phyloP scores from a whole-genome alignment of 2,797 vertebrate species.

The Tenualosa thibaudeaui region DNA sequence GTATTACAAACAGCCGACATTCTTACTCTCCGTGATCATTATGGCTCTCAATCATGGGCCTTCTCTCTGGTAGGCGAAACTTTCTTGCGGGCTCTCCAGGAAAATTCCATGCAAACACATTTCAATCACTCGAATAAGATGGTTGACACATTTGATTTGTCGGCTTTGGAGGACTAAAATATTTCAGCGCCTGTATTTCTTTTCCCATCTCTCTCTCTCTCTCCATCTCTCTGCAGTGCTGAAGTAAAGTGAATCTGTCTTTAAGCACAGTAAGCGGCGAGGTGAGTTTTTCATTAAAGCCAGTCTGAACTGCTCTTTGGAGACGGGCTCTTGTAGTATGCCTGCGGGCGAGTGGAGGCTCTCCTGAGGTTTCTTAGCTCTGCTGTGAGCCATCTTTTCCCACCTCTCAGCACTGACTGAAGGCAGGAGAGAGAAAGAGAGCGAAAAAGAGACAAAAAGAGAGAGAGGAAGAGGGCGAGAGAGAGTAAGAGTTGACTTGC shows the following conservation, averaged over 20 bases:
- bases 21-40: neutral
- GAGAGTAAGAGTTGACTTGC: neutral
- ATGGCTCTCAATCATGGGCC: neutral
- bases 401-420: slow-evolving; percentile 41
- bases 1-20: neutral
- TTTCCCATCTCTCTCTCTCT: slow-evolving; percentile 4
- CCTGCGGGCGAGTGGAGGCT: slow-evolving; percentile 57
- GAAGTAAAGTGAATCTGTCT: slow-evolving; percentile 52
- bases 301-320: slow-evolving; percentile 60
- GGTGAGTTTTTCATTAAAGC: slow-evolving; percentile 61
- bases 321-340: slow-evolving; percentile 59
- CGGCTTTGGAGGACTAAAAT: neutral
- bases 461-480: neutral
- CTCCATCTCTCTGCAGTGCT: slow-evolving; percentile 19
- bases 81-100: neutral
- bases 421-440: neutral
- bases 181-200: slow-evolving; percentile 12
- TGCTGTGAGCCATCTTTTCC: slow-evolving; percentile 54
- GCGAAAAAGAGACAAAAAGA: neutral
- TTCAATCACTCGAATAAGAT: neutral
- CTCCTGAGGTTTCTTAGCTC: slow-evolving; percentile 55
- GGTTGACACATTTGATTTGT: slow-evolving; percentile 16
- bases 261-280: slow-evolving; percentile 59
- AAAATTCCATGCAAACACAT: slow-evolving; percentile 23
- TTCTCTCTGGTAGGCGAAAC: neutral